Evolutionary conservation across 2,113 vertebrate genomes (phyloP), one percentile per base, ranked within the genome.

Genomic region (Noctilio leporinus): DNA sequence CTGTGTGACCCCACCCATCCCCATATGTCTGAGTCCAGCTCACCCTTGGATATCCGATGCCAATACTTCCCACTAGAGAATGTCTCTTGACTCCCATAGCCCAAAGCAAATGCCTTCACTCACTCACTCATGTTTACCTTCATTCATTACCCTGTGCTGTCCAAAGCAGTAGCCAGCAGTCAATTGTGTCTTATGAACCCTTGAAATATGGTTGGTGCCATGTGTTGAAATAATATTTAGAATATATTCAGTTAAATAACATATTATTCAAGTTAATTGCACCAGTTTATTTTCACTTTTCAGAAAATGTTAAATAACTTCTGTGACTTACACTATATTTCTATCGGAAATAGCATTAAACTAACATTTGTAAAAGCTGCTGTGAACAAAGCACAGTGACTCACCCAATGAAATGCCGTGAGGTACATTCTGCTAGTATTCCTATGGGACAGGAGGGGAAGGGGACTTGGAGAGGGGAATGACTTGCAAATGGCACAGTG

Each of bases 91-190:
- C 24, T 9, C 47, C 11, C 7, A 38, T 3, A 4, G 55, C 7
- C 43, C 6, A 59, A n/a, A 40, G 53, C 43, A 16, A 35, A 78
- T 14, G 7, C 28, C 24, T 14, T 26, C 24, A 0, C 10, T 30
- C 22, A 4, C 7, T 35, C n/a, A 4, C 4, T 55, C 43, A 5
- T 0, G 19, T 30, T 40, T 15, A 5, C 26, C 2, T 0, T 33
- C 0, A 0, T 16, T 8, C 55, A 0, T 38, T 7, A 7, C 5
- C n/a, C 16, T 38, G 22, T 0, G 0, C 57, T 0, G 0, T 26
- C 49, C 10, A 5, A 1, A 0, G 38, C 2, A 0, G 5, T 5
- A 14, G 5, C 55, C 17, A 6, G 57, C 0, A 0, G 83, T 49
- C 73, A 19, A 15, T 2, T 0, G 59, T 55, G 82, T 47, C 82